Evolutionary conservation across 2,113 vertebrate genomes (phyloP), one percentile per base, ranked within the genome.

Genomic region (Reinhardtius hippoglossoides): DNA sequence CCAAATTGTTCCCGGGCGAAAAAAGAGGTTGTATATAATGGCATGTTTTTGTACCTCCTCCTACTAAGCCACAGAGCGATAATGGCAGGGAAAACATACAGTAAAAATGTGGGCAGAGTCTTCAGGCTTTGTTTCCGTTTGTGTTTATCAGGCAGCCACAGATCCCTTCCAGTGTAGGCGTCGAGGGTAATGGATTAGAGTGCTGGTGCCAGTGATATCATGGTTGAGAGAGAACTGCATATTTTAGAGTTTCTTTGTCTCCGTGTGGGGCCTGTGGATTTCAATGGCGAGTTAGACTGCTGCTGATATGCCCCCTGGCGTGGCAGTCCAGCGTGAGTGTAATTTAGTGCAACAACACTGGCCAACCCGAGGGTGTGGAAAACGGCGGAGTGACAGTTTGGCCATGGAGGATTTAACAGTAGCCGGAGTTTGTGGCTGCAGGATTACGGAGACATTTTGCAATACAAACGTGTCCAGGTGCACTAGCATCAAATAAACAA

Each of bases 151-250:
- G 83, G 74, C 85, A 77, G 77, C 86, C 89, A 77, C 91, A 92
- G 91, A 92, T 90, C 85, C 90, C 86, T 88, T 89, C 74, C 70
- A 83, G 90, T 87, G 91, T 92, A 78, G 92, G 92, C 82, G 90
- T 91, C 80, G 80, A 21, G 91, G 91, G 89, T 91, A 93, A 93
- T 92, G 92, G 92, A 93, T 93, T 92, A 93, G 90, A 85, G 84
- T 46, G 55, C 81, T 89, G 88, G 76, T 87, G 81, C 88, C 85
- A 86, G 67, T 83, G 86, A 92, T 92, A 91, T 83, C 88, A 89
- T 80, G 85, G 74, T 69, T 80, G 82, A 88, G 69, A 87, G 89
- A 87, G 80, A 89, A 83, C 58, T 80, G 88, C 86, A 84, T 91
- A 87, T 92, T 89, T 88, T 71, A 71, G 78, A 83, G 71, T 85